Base-by-base conservation (phyloP, 2,888 invertebrate species). In the Acronicta leporina region DNA sequence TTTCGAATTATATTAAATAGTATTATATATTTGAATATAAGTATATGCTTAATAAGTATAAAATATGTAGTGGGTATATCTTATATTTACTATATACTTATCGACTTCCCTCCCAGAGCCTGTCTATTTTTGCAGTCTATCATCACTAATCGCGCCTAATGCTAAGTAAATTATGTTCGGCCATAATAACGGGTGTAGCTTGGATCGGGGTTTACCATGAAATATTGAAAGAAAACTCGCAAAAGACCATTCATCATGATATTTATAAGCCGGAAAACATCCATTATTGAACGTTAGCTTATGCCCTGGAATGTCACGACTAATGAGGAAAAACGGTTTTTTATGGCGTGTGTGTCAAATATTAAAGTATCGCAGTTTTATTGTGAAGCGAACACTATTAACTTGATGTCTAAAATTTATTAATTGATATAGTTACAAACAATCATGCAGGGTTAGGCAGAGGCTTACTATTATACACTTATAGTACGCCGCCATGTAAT, bases 251-350 rank as follows among this genome's bases (percentile, higher is more conserved):
- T 66, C 58, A 68, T 68, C 68, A 72, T 58, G 16, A 58, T 58
- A 66, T 68, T 58, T 73, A 54, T 67, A 54, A 72, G 68, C 30
- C 53, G 50, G 43, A 72, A 67, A 16, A 43, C 73, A 38, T 54
- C 68, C 59, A 58, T 68, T 68, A 67, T 59, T 44, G 49, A 53
- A 27, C 59, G 59, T 73, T 59, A 43, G 66, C 73, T 55, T 42
- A 46, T 13, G 44, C 52, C 53, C 41, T 51, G 44, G 16, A 51
- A 59, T 44, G 68, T 54, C 73, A 14, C 20, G n/a, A 51, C 68
- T 68, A 68, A 68, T 68, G 59, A 68, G 50, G 68, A 68, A 51
- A 73, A 73, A 68, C 53, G 50, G 41, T 41, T 58, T 53, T 40
- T 16, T 41, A 54, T 66, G 44, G 53, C 48, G 46, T 54, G 50